These are phyloP conservation scores for Sympetrum striolatum DNA, from an alignment of 2,888 invertebrate species.

Conservation along the genomic window DNA sequence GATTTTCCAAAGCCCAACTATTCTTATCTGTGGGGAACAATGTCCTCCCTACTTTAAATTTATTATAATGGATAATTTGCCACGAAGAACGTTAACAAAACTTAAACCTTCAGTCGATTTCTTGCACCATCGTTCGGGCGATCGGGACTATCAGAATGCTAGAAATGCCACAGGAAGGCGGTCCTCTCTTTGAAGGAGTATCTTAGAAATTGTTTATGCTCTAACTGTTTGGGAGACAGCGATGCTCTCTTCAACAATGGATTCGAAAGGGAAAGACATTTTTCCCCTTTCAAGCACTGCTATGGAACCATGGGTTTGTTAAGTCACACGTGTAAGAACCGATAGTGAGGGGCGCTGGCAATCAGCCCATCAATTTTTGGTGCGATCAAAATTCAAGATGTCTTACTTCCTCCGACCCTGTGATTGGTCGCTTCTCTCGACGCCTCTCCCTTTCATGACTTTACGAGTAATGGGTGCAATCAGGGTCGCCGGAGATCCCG, in stretches of 20 bases:
- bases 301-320: background rate
- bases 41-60: too few species aligned
- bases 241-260: background rate
- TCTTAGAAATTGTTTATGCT: background rate
- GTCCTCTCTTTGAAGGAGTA: background rate
- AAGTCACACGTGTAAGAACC: conserved; percentile 27
- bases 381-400: conserved; percentile 41
- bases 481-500: too few species aligned
- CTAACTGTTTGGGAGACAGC: background rate
- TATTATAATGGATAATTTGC: too few species aligned
- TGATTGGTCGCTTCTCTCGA: background rate
- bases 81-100: too few species aligned
- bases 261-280: background rate
- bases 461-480: too few species aligned
- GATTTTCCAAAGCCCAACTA: too few species aligned
- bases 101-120: too few species aligned
- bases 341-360: conserved; percentile 11
- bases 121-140: too few species aligned
- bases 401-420: conserved; percentile 27
- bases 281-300: background rate
- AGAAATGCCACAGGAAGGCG: background rate
- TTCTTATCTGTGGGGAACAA: too few species aligned
- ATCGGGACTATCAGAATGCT: background rate
- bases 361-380: conserved; percentile 37
- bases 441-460: background rate